Conservation (phyloP, 2,888 invertebrate species). For the Zygothrica quintamaculata region DNA sequence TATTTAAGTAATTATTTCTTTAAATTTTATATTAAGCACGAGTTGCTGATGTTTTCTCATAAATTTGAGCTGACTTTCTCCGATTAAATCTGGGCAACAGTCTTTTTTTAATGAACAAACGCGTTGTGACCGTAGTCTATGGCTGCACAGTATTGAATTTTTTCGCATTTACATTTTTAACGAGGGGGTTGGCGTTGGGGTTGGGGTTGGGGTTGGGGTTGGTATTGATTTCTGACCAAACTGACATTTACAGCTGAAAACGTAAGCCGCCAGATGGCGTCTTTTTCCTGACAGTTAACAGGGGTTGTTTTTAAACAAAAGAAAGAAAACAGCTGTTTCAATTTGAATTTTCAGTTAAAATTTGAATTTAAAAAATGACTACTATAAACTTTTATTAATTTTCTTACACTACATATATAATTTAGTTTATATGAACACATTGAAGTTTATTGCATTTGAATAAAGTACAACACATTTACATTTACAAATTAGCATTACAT, state of each 20-base stretch:
- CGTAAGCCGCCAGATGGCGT: conserved; percentile 54
- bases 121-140: conserved; percentile 73
- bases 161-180: conserved; percentile 82
- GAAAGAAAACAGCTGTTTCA: conserved; percentile 55
- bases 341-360: conserved; percentile 23
- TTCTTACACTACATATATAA: too few species aligned
- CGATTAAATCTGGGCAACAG: conserved; percentile 25
- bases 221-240: conserved; percentile 82
- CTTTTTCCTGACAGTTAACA: conserved; percentile 44
- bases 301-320: conserved; percentile 45
- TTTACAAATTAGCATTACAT: conserved; percentile 67
- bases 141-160: conserved; percentile 83
- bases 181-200: conserved; percentile 77
- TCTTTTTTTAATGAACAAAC: conserved; percentile 46
- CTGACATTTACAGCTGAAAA: conserved; percentile 51
- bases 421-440: conserved; percentile 64
- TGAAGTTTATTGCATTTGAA: conserved; percentile 70
- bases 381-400: too few species aligned
- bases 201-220: conserved; percentile 75
- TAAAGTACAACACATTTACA: conserved; percentile 74
- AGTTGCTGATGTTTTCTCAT: not conserved
- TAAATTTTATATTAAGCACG: conserved; percentile 3
- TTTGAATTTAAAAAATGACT: conserved; percentile 22
- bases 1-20: conserved; percentile 13
- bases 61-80: conserved; percentile 16